Evolutionary conservation across 2,113 vertebrate genomes (phyloP), one percentile per base, ranked within the genome.

Genomic region (Melanocharis versteri): DNA sequence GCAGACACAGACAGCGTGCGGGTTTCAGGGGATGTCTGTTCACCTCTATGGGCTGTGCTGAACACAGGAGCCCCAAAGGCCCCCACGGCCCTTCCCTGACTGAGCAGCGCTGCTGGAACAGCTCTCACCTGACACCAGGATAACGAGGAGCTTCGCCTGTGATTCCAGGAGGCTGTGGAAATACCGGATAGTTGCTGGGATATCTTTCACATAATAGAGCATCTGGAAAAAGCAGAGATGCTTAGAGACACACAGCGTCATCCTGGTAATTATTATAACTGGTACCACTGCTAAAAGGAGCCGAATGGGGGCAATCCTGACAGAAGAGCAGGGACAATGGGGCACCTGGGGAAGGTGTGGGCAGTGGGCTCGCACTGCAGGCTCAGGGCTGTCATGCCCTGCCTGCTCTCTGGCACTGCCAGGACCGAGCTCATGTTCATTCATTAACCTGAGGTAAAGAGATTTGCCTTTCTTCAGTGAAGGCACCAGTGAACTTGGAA

Each of bases 191-290:
- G 98, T 99, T 1, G 97, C 98, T 54, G 93, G 97, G 42, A 98
- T 83, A 54, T 99, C 98, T 90, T 98, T 97, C 79, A 98, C 99
- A 48, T 99, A 99, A 89, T 99, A 99, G 81, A 99, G 98, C 98
- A 98, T 94, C 98, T 98, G 89, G 57, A 91, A 90, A 79, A 40
- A 87, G 45, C 75, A 72, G 64, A 96, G 37, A 21, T 58, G 15
- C 30, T 83, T 45, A 82, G 39, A 54, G 48, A 27, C 10, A 68
- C 6, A 31, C 15, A 6, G 7, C 14, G 14, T 13, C 1, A n/a
- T 3, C 42, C 54, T 35, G 19, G 47, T 62, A 61, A 50, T 28
- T n/a, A 3, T 19, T 44, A 0, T 13, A 72, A 16, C 54, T 19
- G 39, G 10, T 54, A 47, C 16, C 33, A 39, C 14, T 20, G 15